phyloP scores from a whole-genome alignment of 2,888 invertebrate species.

The Notodromas monacha region DNA sequence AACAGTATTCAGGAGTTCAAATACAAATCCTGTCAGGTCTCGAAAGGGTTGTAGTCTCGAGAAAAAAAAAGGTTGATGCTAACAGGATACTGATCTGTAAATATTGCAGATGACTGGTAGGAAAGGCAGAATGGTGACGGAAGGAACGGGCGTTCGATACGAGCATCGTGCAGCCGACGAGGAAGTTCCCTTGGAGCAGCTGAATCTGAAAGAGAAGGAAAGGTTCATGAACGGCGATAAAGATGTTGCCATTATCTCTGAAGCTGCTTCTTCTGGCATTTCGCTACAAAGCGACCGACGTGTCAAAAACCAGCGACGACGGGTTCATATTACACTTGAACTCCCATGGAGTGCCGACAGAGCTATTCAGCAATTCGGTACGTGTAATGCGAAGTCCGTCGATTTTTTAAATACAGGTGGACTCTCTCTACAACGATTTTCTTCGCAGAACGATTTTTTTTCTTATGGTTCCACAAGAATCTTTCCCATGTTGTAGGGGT shows the following conservation, averaged over 20 bases:
- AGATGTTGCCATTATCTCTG: slow-evolving; percentile 92
- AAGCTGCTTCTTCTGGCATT: slow-evolving; percentile 92
- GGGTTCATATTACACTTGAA: slow-evolving; percentile 92
- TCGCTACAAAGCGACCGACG: slow-evolving; percentile 81
- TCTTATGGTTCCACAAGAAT: background rate
- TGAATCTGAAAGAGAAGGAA: slow-evolving; percentile 48
- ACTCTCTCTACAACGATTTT: too few species aligned
- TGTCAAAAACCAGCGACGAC: slow-evolving; percentile 59
- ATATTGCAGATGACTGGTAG: slow-evolving; percentile 21
- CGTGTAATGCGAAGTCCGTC: slow-evolving; percentile 12
- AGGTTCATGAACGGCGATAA: slow-evolving; percentile 94
- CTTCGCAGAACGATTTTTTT: too few species aligned
- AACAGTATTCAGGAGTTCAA: too few species aligned
- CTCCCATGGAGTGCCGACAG: slow-evolving; percentile 97
- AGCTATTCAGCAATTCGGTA: slow-evolving; percentile 92
- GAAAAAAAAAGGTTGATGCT: too few species aligned
- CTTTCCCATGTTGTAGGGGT: too few species aligned
- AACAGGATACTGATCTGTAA: too few species aligned
- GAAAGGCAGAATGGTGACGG: slow-evolving; percentile 28
- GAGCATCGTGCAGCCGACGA: slow-evolving; percentile 74
- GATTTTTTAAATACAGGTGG: background rate
- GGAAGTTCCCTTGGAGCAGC: slow-evolving; percentile 78
- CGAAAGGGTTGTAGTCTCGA: too few species aligned
- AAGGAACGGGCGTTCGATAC: slow-evolving; percentile 68
- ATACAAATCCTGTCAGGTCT: too few species aligned